phyloP scores from a whole-genome alignment of 2,113 vertebrate species.

The Entomyzon cyanotis region DNA sequence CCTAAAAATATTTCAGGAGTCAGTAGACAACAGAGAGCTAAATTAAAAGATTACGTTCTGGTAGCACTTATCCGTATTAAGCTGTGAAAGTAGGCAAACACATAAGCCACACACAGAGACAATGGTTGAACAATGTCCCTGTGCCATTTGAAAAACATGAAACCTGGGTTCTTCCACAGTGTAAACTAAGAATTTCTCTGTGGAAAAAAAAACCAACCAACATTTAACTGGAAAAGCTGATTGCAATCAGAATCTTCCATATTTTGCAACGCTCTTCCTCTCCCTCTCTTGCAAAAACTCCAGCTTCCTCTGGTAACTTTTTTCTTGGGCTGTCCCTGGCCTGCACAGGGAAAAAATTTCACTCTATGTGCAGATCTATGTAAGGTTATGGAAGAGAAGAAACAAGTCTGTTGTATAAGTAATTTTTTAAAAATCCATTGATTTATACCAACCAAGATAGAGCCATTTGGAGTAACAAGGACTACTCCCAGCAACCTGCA shows the following conservation, averaged over 20 bases:
- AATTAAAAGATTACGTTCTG: slow-evolving; percentile 25
- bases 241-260: neutral
- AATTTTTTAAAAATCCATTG: neutral
- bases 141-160: neutral
- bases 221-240: neutral
- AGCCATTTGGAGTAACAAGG: neutral
- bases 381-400: neutral
- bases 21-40: neutral
- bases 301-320: neutral
- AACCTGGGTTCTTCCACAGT: neutral
- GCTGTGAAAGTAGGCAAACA: neutral
- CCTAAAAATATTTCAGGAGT: slow-evolving; percentile 38
- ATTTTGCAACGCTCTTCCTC: neutral
- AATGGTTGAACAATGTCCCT: neutral
- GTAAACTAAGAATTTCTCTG: neutral
- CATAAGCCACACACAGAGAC: neutral
- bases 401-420: neutral
- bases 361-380: neutral
- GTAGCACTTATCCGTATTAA: neutral
- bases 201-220: neutral
- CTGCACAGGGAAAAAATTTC: neutral
- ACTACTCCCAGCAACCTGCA: neutral
- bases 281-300: neutral
- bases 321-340: neutral
- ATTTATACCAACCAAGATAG: neutral